Base-by-base conservation (phyloP, 30 jellyfish, hydroid and myxozoan genomes). In the Mastigias papua region DNA sequence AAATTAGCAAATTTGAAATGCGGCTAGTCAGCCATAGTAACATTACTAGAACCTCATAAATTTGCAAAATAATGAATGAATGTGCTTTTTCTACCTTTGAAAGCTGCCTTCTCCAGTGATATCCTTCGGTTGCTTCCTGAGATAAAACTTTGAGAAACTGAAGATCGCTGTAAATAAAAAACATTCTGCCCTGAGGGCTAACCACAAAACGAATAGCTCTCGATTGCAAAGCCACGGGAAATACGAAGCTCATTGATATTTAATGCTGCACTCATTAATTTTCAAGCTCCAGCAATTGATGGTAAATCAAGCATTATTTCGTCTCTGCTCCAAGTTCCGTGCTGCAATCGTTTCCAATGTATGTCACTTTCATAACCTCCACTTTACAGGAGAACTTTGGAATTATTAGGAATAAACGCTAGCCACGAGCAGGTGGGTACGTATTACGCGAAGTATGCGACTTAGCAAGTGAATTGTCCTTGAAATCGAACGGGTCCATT, bases 161-260 rank as follows among this genome's bases (percentile, higher is more conserved):
- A 54, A 21, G 27, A n/a, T 54, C 17, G 17, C 23, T 21, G 25
- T 11, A 19, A 10, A 19, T 54, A 2, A 19, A 19, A 54, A 54
- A 19, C 17, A 2, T 21, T 21, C 86, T 9, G 0, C 61, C 26
- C 51, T 42, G 86, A 33, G 48, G 1, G 20, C 71, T 54, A 22
- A 37, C 86, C 68, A 48, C 66, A 27, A 74, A 16, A 48, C 21
- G 72, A 74, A 74, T 74, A 34, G 60, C 74, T 54, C 49, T 48
- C 23, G 37, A 33, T 32, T 74, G 57, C 28, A 16, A 48, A 37
- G 68, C 86, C 86, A 48, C 86, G 48, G 60, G 50, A 42, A 27
- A 28, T 23, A 34, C 28, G 68, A 21, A 74, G 49, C 86, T 74
- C 86, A 74, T 74, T 31, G 66, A 74, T 74, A 33, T 74, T 74